Evolutionary conservation across 2,113 vertebrate species (phyloP).

Genomic region (Dendropsophus ebraccatus): DNA sequence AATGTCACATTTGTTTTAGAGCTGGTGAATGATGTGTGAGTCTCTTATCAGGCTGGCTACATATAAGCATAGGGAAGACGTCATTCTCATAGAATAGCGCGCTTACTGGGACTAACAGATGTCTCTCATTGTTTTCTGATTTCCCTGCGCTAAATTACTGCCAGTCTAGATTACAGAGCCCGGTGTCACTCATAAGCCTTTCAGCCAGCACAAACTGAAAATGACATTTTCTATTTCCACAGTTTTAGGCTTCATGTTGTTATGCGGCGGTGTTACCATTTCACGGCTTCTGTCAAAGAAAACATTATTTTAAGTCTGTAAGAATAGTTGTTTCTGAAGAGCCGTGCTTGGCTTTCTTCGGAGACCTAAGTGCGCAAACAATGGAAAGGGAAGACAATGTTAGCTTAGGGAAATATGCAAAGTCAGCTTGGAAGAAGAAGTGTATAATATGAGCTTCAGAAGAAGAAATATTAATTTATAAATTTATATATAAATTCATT

Average conservation of each 20-base stretch:
- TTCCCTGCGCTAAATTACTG: constrained; percentile 12
- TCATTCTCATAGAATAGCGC: background rate
- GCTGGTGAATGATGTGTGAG: background rate
- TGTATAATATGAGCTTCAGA: too few relatives aligned
- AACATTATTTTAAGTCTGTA: constrained; percentile 34
- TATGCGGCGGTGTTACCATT: constrained; percentile 17
- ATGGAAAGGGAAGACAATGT: constrained; percentile 12
- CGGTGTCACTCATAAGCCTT: constrained; percentile 23
- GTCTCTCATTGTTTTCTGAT: background rate
- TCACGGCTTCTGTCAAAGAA: constrained; percentile 26
- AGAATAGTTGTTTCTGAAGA: constrained; percentile 9
- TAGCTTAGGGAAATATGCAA: background rate
- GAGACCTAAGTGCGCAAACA: background rate
- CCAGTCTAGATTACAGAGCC: constrained; percentile 24
- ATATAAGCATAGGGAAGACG: background rate
- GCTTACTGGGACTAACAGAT: constrained; percentile 22
- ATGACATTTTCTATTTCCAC: constrained; percentile 46
- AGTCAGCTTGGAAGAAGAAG: background rate
- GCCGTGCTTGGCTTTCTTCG: background rate
- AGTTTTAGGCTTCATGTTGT: background rate
- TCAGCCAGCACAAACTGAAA: constrained; percentile 41
- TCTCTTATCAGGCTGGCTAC: background rate
- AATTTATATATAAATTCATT: too few relatives aligned
- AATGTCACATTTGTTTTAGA: constrained; percentile 30
- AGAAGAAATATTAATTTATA: too few relatives aligned